Percentiles rank a stretch among this genome's conserved stretches.
Evolutionary conservation across 2,888 invertebrate species (phyloP).

Genomic region (Cantharis lateralis): DNA sequence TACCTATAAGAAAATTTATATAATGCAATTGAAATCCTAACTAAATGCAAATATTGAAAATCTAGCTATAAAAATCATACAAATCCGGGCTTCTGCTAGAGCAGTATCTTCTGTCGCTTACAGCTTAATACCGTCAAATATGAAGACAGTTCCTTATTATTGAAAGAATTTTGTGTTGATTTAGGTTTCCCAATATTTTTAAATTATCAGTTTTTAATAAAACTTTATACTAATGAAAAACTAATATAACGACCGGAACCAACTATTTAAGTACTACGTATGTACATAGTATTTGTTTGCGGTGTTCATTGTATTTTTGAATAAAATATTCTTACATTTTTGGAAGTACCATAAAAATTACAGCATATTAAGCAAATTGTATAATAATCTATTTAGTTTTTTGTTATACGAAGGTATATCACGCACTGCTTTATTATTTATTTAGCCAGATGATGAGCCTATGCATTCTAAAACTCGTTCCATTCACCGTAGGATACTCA

Average conservation of each 20-base stretch:
- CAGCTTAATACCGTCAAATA: no score
- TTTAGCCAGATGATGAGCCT: slow-evolving; percentile 10
- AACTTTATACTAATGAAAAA: neutral
- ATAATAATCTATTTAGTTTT: neutral
- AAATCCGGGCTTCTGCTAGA: no score
- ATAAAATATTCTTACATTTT: neutral
- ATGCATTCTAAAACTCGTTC: slow-evolving; percentile 9
- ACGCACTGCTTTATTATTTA: slow-evolving; percentile 29
- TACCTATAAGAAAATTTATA: no score
- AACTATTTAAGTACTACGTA: neutral
- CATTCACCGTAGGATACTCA: slow-evolving; percentile 17
- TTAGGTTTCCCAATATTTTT: neutral
- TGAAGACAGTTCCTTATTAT: neutral
- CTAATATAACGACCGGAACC: neutral
- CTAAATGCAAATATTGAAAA: no score
- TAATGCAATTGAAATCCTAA: no score
- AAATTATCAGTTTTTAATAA: neutral
- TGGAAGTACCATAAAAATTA: neutral
- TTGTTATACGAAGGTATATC: slow-evolving; percentile 11
- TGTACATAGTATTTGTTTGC: neutral
- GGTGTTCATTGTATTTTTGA: neutral
- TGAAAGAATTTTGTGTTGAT: neutral
- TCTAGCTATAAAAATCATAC: no score
- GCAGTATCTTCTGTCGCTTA: no score
- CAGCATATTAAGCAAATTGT: neutral